phyloP scores from a whole-genome alignment of 1,140 invertebrate species.

The Philotrypesis tridentata region DNA sequence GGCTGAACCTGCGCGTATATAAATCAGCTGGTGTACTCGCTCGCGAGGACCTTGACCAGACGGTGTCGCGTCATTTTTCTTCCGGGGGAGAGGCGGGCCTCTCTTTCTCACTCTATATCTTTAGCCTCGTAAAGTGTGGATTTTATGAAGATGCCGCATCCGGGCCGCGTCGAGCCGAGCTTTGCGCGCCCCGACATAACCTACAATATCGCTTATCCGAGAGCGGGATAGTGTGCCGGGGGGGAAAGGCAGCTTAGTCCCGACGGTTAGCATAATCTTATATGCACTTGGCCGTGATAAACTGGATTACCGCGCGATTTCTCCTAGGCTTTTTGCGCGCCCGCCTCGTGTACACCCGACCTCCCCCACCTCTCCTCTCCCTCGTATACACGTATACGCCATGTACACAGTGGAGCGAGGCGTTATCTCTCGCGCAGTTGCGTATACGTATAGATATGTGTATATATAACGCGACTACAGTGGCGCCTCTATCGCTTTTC shows the following conservation, averaged over 20 bases:
- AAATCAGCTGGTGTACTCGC: conserved; percentile 2
- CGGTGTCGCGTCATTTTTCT: not conserved
- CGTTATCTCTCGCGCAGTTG: too few relatives aligned
- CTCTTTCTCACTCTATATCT: not conserved
- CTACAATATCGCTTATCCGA: conserved; percentile 59
- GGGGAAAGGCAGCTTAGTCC: conserved; percentile 49
- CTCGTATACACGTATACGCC: not conserved
- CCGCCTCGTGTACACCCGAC: not conserved
- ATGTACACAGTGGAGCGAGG: not conserved
- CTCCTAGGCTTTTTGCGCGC: not conserved
- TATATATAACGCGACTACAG: too few relatives aligned
- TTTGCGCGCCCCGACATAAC: conserved; percentile 48
- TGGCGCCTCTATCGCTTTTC: not conserved
- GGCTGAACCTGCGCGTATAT: conserved; percentile 6
- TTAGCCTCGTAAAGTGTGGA: conserved; percentile 16
- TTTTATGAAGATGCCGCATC: conserved; percentile 34
- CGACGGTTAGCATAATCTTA: conserved; percentile 60
- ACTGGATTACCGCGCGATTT: conserved; percentile 56
- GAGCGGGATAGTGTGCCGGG: too few relatives aligned
- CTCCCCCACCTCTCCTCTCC: not conserved
- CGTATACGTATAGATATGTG: too few relatives aligned
- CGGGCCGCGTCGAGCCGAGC: not conserved
- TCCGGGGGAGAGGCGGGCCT: not conserved
- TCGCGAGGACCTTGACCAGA: conserved; percentile 34
- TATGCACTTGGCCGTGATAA: conserved; percentile 61